Evolutionary conservation across 2,888 invertebrate species (phyloP).

Genomic region (Ctena decussata): DNA sequence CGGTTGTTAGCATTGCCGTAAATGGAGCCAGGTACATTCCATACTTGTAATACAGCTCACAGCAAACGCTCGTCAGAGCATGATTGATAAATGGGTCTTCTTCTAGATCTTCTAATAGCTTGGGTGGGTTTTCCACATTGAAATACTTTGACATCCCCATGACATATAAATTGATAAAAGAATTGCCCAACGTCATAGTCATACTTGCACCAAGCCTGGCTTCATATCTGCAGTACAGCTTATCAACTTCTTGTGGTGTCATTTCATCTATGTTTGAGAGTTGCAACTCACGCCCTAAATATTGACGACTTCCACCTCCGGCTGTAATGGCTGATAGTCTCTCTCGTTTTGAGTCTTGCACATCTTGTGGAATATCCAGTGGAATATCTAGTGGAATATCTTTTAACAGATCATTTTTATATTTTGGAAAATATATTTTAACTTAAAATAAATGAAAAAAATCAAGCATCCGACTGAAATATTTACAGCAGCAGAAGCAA

Average conservation of each 20-base stretch:
- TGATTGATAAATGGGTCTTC: conserved; percentile 40
- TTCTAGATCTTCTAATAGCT: conserved; percentile 46
- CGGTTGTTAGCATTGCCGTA: conserved; percentile 30
- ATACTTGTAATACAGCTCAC: not conserved
- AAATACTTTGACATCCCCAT: conserved; percentile 25
- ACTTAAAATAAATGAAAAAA: too few species aligned
- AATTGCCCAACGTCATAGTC: conserved; percentile 37
- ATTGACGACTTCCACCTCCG: conserved; percentile 39
- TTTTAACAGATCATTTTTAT: conserved; percentile 34
- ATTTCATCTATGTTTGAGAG: conserved; percentile 39
- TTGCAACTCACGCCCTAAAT: conserved; percentile 41
- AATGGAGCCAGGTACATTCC: conserved; percentile 46
- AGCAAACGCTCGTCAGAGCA: not conserved
- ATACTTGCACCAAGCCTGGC: conserved; percentile 31
- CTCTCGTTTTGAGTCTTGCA: not conserved
- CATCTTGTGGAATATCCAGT: conserved; percentile 6
- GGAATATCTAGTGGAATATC: conserved; percentile 18
- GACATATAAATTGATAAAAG: conserved; percentile 45
- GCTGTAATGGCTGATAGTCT: conserved; percentile 35
- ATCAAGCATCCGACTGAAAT: too few species aligned
- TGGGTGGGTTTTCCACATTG: conserved; percentile 35
- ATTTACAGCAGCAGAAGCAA: too few species aligned
- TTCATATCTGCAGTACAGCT: conserved; percentile 49
- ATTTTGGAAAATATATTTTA: too few species aligned
- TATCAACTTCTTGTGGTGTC: conserved; percentile 35